phyloP scores from a whole-genome alignment of 2,797 vertebrate genomes.

The Mus spretus region DNA sequence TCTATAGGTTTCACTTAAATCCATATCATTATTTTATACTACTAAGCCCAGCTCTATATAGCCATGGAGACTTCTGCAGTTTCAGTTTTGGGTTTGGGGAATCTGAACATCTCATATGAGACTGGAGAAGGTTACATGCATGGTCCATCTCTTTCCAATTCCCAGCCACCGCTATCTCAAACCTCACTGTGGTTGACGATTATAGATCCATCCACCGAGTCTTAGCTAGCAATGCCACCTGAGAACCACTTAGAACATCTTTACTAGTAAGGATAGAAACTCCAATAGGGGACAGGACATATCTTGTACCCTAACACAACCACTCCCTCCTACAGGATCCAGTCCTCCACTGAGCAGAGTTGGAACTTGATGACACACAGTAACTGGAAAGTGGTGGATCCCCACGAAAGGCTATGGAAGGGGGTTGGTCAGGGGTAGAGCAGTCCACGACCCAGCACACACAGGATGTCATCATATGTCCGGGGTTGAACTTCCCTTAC shows the following conservation, averaged over 20 bases:
- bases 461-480: not conserved
- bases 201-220: constrained; percentile 1
- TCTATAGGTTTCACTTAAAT: constrained; percentile 42
- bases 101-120: not conserved
- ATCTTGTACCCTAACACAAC: not conserved
- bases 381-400: constrained; percentile 23
- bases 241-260: not conserved
- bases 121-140: not conserved
- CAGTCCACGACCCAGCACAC: not conserved
- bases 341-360: not conserved
- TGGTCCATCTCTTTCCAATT: not conserved
- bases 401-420: not conserved
- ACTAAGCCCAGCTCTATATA: not conserved
- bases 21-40: not conserved
- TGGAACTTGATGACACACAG: not conserved
- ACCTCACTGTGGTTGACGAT: not conserved
- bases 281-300: not conserved
- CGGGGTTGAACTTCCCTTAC: not conserved
- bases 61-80: not conserved
- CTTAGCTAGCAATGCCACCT: not conserved
- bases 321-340: not conserved
- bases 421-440: not conserved
- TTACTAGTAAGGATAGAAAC: not conserved
- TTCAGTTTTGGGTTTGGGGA: constrained; percentile 20
- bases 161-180: not conserved